Evolutionary conservation across 2,888 invertebrate genomes (phyloP).

Genomic region (Diadegma fenestrale): DNA sequence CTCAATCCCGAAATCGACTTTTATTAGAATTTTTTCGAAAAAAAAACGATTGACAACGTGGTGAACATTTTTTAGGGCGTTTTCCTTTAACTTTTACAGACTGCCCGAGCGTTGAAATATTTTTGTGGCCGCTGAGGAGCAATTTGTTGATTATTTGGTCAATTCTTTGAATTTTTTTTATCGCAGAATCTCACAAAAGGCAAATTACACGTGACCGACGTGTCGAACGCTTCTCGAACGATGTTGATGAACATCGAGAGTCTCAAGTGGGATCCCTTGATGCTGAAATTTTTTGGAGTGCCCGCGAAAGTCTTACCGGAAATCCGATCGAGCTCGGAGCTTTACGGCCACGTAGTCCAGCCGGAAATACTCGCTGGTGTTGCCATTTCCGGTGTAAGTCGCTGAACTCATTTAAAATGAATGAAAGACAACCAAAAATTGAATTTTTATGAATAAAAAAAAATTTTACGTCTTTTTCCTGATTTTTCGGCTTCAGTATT

Average conservation of each 20-base stretch:
- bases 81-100: no score
- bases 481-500: background rate
- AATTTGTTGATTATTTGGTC: background rate
- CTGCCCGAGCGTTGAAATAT: no score
- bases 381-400: conserved; percentile 94
- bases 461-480: background rate
- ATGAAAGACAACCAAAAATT: no score
- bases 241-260: conserved; percentile 97
- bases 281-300: conserved; percentile 95
- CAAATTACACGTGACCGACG: conserved; percentile 94
- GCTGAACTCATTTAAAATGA: no score
- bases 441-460: no score
- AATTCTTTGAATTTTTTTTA: conserved; percentile 49
- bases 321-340: conserved; percentile 96
- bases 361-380: conserved; percentile 91
- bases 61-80: no score
- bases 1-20: no score
- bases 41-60: no score
- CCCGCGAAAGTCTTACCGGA: conserved; percentile 93
- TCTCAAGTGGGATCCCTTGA: conserved; percentile 95
- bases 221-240: conserved; percentile 98
- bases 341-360: conserved; percentile 92
- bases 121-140: no score
- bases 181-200: conserved; percentile 89
- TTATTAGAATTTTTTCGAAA: no score